Percentiles rank a stretch among this genome's conserved stretches.
Evolutionary conservation across 92 coral and sea anemone species (phyloP).

Genomic region (Plumapathes pennacea): DNA sequence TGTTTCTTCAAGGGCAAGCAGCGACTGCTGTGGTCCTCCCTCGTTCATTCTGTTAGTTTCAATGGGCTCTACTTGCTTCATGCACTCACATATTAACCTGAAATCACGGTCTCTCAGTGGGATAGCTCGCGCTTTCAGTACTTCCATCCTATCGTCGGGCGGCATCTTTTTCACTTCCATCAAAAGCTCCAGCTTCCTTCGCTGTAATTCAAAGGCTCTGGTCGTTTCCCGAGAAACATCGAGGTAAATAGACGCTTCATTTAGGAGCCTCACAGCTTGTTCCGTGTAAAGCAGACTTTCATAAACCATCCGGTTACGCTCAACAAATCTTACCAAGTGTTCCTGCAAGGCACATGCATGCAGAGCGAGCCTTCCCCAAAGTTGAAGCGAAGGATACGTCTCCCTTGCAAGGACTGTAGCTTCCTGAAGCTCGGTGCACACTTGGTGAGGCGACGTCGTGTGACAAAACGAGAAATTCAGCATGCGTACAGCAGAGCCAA

Average conservation of each 20-base stretch:
- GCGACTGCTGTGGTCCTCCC: too few relatives aligned
- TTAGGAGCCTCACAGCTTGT: conserved; percentile 35
- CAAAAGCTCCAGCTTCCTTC: conserved; percentile 10
- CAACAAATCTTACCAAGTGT: conserved; percentile 19
- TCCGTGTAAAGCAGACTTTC: conserved; percentile 21
- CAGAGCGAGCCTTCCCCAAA: conserved; percentile 50
- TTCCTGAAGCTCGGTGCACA: conserved; percentile 5
- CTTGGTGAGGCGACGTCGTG: conserved; percentile 48
- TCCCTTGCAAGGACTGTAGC: neutral
- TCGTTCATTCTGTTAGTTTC: neutral
- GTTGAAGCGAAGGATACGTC: conserved; percentile 37
- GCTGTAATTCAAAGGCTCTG: conserved; percentile 53
- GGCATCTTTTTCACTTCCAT: conserved; percentile 12
- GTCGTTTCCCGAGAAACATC: conserved; percentile 59
- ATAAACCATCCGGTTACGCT: neutral
- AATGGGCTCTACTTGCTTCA: neutral
- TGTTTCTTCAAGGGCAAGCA: conserved; percentile 15
- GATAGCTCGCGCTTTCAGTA: conserved; percentile 34
- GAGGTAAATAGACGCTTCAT: conserved; percentile 54
- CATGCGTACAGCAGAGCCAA: conserved; percentile 60
- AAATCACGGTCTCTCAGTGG: conserved; percentile 32
- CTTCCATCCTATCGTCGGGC: conserved; percentile 19
- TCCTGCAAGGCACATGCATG: conserved; percentile 46
- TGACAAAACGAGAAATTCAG: conserved; percentile 53
- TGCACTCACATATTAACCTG: conserved; percentile 52